A percentile compares a stretch with the other conserved stretches of the same genome.
phyloP scores from a whole-genome alignment of 2,113 vertebrate species.

The Crotalus horridus region DNA sequence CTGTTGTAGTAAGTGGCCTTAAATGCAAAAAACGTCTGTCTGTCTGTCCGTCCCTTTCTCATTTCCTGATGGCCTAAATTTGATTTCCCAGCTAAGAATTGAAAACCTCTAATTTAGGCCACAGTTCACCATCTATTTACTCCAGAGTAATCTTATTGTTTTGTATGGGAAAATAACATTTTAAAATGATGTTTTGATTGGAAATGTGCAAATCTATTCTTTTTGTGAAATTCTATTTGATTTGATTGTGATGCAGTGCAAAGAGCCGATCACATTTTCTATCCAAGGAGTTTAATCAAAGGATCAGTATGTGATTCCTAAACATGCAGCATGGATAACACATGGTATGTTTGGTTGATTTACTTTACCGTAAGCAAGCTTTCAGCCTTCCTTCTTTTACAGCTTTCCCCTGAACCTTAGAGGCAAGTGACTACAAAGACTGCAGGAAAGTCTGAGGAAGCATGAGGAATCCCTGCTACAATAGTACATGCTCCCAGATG shows the following conservation, averaged over 20 bases:
- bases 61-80: neutral
- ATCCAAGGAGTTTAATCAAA: neutral
- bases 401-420: constrained; percentile 9
- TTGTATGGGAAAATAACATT: neutral
- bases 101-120: neutral
- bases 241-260: constrained; percentile 1
- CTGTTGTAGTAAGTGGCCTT: constrained; percentile 17
- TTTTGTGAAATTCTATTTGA: neutral
- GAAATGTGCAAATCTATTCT: constrained; percentile 10
- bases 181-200: neutral
- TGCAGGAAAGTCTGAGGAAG: neutral
- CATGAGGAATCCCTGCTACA: constrained; percentile 5
- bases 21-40: constrained; percentile 23
- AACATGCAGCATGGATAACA: constrained; percentile 12
- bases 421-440: constrained; percentile 12
- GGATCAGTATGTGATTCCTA: constrained; percentile 2
- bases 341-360: neutral
- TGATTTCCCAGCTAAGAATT: neutral
- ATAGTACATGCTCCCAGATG: constrained; percentile 17
- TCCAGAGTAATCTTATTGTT: neutral
- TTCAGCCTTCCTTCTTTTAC: constrained; percentile 2
- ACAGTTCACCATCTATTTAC: constrained; percentile 2
- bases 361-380: constrained; percentile 5
- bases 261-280: constrained; percentile 1
- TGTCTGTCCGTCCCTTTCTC: constrained; percentile 18